Conservation (phyloP, 2,888 invertebrate genomes). For the Limenitis camilla region DNA sequence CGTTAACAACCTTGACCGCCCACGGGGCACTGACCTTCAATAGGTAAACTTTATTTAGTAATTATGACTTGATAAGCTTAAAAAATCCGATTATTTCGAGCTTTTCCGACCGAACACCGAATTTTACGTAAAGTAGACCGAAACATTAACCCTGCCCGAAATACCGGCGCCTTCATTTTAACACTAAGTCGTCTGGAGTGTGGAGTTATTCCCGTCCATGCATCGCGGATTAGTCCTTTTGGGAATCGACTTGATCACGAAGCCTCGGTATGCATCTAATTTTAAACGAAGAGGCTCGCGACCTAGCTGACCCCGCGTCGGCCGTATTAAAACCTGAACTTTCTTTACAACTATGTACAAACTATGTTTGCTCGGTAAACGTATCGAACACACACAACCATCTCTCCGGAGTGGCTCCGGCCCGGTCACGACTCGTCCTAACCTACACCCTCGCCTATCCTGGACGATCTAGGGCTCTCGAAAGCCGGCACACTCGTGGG, state of each 20-base stretch:
- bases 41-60: background rate
- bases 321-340: slow-evolving; percentile 72
- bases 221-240: slow-evolving; percentile 54
- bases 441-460: slow-evolving; percentile 63
- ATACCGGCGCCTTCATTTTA: slow-evolving; percentile 54
- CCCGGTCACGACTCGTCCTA: slow-evolving; percentile 65
- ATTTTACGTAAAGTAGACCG: slow-evolving; percentile 31
- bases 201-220: slow-evolving; percentile 59
- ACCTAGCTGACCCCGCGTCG: slow-evolving; percentile 70
- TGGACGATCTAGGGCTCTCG: slow-evolving; percentile 48
- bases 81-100: background rate
- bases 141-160: slow-evolving; percentile 68
- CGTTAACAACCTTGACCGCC: slow-evolving; percentile 52
- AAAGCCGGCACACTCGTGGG: slow-evolving; percentile 54
- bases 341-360: slow-evolving; percentile 70
- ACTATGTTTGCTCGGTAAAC: slow-evolving; percentile 68
- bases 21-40: slow-evolving; percentile 49
- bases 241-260: slow-evolving; percentile 46
- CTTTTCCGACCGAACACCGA: background rate
- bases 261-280: slow-evolving; percentile 73
- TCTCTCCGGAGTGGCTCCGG: slow-evolving; percentile 46
- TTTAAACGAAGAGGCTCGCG: slow-evolving; percentile 72
- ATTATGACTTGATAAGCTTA: background rate
- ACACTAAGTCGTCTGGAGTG: slow-evolving; percentile 44
- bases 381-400: slow-evolving; percentile 64